Base-by-base conservation (phyloP, 2,113 vertebrate species). In the Odobenus rosmarus region DNA sequence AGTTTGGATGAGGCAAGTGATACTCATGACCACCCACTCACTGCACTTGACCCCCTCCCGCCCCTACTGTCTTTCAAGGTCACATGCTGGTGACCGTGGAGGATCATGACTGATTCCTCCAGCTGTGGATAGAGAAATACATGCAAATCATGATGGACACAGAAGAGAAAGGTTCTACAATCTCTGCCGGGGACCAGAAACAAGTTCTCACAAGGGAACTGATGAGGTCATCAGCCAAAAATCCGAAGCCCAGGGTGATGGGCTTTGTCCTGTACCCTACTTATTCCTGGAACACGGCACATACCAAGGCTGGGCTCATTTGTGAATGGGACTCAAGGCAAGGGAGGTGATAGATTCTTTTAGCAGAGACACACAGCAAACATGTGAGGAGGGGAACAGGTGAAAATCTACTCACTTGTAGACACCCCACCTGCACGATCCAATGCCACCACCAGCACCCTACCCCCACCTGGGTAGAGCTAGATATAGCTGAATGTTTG, bases 21-120 rank as follows among this genome's bases (percentile, higher is more conserved):
- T 51, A 21, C 15, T 11, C 16, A 6, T 7, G n/a, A 59, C 23
- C 23, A 24, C 31, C 59, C 53, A n/a, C 10, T 7, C 16, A 7
- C 26, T 62, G 33, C 49, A 21, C 28, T 28, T 19, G 5, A 72
- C 24, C 26, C 13, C 3, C 5, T 23, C 13, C 18, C 74, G 2
- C 15, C 74, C 39, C 21, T 23, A 18, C 61, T 39, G 14, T 26
- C 55, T 57, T 76, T 93, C 90, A 74, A 95, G 93, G 80, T 95
- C 81, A 90, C 10, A 71, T 8, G 14, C 21, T 26, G 49, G 39
- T 97, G 95, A 95, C 88, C 87, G 71, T 76, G 46, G 53, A 93
- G 26, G 84, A 55, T 33, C 61, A 9, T 16, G 4, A 21, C 16
- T 39, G 28, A 51, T 86, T 81, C 59, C 5, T 61, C 53, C 55